phyloP scores from a whole-genome alignment of 2,113 vertebrate genomes.

The Anser cygnoides region DNA sequence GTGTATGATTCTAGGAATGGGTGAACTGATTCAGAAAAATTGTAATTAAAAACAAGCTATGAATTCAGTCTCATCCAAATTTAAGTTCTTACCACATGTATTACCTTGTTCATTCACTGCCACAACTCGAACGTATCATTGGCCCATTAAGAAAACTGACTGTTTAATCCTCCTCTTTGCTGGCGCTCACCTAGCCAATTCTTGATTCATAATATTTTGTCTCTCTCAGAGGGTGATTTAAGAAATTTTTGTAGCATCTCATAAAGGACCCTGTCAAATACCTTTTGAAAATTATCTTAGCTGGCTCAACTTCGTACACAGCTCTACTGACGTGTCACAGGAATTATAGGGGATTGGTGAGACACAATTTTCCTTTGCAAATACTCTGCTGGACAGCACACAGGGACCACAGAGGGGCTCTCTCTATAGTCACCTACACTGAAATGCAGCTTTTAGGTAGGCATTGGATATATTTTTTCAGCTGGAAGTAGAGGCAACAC shows the following conservation, averaged over 20 bases:
- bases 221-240: constrained; percentile 30
- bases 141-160: background rate
- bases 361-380: constrained; percentile 28
- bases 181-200: constrained; percentile 1
- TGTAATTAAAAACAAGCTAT: background rate
- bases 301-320: constrained; percentile 26
- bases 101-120: background rate
- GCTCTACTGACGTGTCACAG: background rate
- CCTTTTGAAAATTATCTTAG: constrained; percentile 40
- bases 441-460: constrained; percentile 26
- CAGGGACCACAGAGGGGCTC: background rate
- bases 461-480: background rate
- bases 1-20: background rate
- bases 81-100: background rate
- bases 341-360: background rate
- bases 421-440: background rate
- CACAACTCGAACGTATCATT: background rate
- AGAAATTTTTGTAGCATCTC: constrained; percentile 29
- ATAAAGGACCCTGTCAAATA: constrained; percentile 30
- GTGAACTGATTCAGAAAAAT: constrained; percentile 21
- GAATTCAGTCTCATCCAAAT: background rate
- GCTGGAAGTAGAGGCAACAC: background rate
- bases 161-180: constrained; percentile 22
- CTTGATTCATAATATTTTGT: constrained; percentile 46
- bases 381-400: background rate